A percentile compares a stretch with the other conserved stretches of the same genome.
phyloP scores from a whole-genome alignment of 2,113 vertebrate species.

The Eudyptes chrysolophus region DNA sequence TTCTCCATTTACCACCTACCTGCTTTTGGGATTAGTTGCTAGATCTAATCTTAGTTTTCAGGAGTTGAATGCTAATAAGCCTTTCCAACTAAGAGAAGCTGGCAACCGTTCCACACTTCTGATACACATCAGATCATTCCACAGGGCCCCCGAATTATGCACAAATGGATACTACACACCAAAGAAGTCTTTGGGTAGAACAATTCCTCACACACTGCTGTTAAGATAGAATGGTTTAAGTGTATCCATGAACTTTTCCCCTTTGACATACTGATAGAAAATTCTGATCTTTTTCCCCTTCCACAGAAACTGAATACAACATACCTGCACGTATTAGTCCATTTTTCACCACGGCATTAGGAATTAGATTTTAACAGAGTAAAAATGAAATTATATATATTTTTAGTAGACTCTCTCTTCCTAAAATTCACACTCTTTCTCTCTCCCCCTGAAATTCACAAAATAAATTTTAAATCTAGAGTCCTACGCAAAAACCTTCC shows the following conservation, averaged over 20 bases:
- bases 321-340: neutral
- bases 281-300: neutral
- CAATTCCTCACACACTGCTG: neutral
- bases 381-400: neutral
- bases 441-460: neutral
- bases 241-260: neutral
- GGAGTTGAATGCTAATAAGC: neutral
- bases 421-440: neutral
- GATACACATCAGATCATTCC: neutral
- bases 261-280: neutral
- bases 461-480: neutral
- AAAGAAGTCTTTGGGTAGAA: neutral
- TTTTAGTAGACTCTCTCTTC: neutral
- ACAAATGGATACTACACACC: neutral
- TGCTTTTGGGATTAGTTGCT: neutral
- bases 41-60: neutral
- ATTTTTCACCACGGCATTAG: neutral
- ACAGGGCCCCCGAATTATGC: neutral
- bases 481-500: accelerated
- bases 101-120: neutral
- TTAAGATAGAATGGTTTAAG: neutral
- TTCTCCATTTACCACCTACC: neutral
- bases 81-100: neutral
- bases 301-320: neutral
- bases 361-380: neutral